These are phyloP conservation scores for Caenorhabditis sinica DNA, from an alignment of 2,888 invertebrate species.

Conservation along the genomic window DNA sequence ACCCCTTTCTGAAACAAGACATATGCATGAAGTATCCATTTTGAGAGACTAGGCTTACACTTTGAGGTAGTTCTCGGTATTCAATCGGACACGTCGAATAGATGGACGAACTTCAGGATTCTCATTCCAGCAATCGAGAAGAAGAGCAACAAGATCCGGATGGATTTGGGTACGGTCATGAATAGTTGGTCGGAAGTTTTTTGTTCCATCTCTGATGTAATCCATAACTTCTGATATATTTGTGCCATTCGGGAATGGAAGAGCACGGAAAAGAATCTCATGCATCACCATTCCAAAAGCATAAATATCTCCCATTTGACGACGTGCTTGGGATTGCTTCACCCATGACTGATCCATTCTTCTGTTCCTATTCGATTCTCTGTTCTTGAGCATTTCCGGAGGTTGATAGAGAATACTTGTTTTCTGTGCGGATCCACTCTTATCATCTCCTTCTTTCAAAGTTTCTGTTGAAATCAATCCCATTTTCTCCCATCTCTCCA, in stretches of 20 bases:
- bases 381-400: constrained; percentile 79
- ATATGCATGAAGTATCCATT: no score
- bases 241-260: constrained; percentile 79
- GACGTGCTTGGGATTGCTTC: constrained; percentile 73
- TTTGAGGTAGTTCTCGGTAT: constrained; percentile 82
- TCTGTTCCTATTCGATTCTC: constrained; percentile 75
- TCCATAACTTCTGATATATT: constrained; percentile 79
- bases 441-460: constrained; percentile 80
- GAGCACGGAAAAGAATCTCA: constrained; percentile 81
- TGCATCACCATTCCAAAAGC: constrained; percentile 76
- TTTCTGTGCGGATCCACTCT: constrained; percentile 77
- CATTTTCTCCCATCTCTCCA: constrained; percentile 81
- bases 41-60: constrained; percentile 62
- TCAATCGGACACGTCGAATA: constrained; percentile 81
- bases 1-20: constrained; percentile 71
- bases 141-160: constrained; percentile 78
- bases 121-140: constrained; percentile 79
- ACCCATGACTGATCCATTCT: constrained; percentile 78
- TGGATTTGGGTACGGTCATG: constrained; percentile 79
- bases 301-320: constrained; percentile 74
- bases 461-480: constrained; percentile 78
- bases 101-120: constrained; percentile 82
- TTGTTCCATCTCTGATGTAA: constrained; percentile 78
- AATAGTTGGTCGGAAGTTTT: constrained; percentile 77
- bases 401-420: constrained; percentile 80